These are phyloP conservation scores for Drosophila nr. perissopoda DNA, from an alignment of 2,888 invertebrate genomes.

Conservation along the genomic window DNA sequence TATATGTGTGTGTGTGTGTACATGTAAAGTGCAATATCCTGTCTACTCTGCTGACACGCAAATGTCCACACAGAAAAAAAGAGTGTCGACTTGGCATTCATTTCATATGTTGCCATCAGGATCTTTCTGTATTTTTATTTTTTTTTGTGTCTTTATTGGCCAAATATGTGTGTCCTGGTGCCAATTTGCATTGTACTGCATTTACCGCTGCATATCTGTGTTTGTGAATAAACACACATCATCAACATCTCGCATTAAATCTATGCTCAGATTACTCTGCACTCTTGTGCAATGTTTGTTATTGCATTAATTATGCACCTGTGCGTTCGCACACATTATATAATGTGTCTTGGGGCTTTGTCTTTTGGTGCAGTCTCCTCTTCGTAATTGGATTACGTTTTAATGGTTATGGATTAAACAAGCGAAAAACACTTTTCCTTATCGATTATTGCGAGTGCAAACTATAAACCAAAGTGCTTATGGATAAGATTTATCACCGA, in stretches of 20 bases:
- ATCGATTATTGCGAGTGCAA: neutral
- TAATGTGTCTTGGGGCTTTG: conserved; percentile 61
- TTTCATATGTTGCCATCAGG: conserved; percentile 7
- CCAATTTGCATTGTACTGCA: conserved; percentile 21
- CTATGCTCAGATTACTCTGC: neutral
- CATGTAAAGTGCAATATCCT: conserved; percentile 38
- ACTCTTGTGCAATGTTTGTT: conserved; percentile 16
- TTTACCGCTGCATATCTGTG: neutral
- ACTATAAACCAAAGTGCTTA: neutral
- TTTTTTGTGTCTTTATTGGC: neutral
- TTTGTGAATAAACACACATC: neutral
- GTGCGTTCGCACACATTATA: conserved; percentile 53
- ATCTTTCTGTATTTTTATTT: neutral
- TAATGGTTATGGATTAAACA: neutral
- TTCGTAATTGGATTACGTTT: conserved; percentile 36
- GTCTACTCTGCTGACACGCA: conserved; percentile 27
- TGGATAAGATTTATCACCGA: neutral
- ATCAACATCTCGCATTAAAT: neutral
- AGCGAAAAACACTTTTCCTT: neutral
- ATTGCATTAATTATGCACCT: conserved; percentile 56
- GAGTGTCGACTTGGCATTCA: conserved; percentile 19
- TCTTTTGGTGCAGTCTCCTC: conserved; percentile 16
- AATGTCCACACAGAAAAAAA: conserved; percentile 22
- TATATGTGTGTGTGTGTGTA: neutral
- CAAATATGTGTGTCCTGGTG: conserved; percentile 9